Percentiles rank a stretch among this genome's conserved stretches.
These are phyloP conservation scores for Drusus annulatus DNA, from an alignment of 1,140 invertebrate genomes.

Conservation along the genomic window DNA sequence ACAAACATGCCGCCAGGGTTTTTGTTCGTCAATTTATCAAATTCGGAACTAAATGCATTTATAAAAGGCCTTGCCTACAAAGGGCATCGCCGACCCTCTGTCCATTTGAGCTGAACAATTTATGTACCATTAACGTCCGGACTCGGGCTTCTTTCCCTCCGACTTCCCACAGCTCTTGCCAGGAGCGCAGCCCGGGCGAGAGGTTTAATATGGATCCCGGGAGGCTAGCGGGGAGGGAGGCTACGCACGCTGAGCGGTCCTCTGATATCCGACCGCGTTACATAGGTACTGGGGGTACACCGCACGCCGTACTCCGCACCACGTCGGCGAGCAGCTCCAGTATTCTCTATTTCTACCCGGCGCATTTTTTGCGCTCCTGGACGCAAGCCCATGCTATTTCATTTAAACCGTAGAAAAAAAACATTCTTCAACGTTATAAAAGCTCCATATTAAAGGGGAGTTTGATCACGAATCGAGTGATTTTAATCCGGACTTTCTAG, in stretches of 20 bases:
- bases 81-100: slow-evolving; percentile 32
- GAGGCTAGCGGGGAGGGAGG: background rate
- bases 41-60: slow-evolving; percentile 42
- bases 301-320: no score
- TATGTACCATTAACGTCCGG: slow-evolving; percentile 42
- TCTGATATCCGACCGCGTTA: slow-evolving; percentile 24
- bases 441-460: no score
- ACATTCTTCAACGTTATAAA: no score
- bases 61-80: slow-evolving; percentile 34
- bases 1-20: slow-evolving; percentile 13
- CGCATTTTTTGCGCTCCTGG: slow-evolving; percentile 15
- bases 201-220: background rate
- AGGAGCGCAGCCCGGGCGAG: slow-evolving; percentile 18
- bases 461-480: no score
- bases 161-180: slow-evolving; percentile 21
- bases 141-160: slow-evolving; percentile 21
- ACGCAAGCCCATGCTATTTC: background rate
- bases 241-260: slow-evolving; percentile 11
- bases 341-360: slow-evolving; percentile 2
- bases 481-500: no score
- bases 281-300: background rate
- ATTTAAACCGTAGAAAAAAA: no score
- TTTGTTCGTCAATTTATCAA: slow-evolving; percentile 31
- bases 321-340: background rate
- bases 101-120: slow-evolving; percentile 29